These are phyloP conservation scores for Harpagifer antarcticus DNA, from an alignment of 2,797 vertebrate species.

Conservation along the genomic window DNA sequence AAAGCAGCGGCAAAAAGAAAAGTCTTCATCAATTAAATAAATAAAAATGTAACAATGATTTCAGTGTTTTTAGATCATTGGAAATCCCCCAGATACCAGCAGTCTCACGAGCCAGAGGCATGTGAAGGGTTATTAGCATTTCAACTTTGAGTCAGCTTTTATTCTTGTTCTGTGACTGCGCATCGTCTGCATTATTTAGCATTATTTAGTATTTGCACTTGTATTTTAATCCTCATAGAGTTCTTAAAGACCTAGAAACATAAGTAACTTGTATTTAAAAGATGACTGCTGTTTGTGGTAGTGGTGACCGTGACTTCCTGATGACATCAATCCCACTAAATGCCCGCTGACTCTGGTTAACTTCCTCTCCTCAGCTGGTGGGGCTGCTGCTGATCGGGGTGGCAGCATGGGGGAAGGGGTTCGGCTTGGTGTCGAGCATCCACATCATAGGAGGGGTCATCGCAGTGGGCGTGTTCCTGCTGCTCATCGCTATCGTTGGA, in stretches of 20 bases:
- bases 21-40: not conserved
- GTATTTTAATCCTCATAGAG: not conserved
- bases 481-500: constrained; percentile 93
- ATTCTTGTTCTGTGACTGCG: not conserved
- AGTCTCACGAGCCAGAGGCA: not conserved
- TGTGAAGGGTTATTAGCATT: not conserved
- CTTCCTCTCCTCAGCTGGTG: constrained; percentile 85
- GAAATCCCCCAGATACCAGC: not conserved
- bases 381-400: constrained; percentile 93
- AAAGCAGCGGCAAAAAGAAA: too few species aligned
- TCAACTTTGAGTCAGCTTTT: not conserved
- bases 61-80: not conserved
- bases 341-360: constrained; percentile 26
- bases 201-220: too few species aligned
- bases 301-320: not conserved
- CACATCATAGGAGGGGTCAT: constrained; percentile 96
- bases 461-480: constrained; percentile 93
- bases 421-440: constrained; percentile 93
- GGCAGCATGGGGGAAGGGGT: constrained; percentile 94
- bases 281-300: not conserved
- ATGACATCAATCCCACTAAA: not conserved
- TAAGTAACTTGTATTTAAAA: not conserved
- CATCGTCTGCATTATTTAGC: not conserved
- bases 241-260: not conserved
- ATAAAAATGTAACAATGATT: not conserved